Conservation (phyloP, 2,113 vertebrate genomes). For the Alectura lathami region DNA sequence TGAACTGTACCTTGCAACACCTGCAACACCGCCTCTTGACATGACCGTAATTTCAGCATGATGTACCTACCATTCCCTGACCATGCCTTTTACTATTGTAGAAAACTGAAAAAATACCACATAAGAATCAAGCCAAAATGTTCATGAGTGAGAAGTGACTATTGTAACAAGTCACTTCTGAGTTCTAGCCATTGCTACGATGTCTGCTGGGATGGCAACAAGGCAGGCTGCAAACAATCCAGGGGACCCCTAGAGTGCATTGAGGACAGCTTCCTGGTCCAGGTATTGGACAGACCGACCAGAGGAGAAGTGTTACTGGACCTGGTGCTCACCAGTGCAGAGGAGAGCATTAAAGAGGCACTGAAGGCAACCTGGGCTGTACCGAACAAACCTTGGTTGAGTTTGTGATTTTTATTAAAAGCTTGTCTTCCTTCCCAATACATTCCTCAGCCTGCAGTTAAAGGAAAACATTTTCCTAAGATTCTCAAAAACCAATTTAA, state of each 20-base stretch:
- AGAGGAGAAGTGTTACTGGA: too few species aligned
- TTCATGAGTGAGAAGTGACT: neutral
- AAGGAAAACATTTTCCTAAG: neutral
- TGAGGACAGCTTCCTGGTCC: too few species aligned
- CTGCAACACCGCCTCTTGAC: neutral
- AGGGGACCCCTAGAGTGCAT: too few species aligned
- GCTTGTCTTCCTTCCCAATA: neutral
- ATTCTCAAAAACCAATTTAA: neutral
- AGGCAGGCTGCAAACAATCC: too few species aligned
- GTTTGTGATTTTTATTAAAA: neutral
- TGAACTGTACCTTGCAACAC: neutral
- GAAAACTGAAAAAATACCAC: neutral
- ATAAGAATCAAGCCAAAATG: neutral
- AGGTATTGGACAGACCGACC: too few species aligned
- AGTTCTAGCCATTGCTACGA: neutral
- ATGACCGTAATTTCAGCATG: neutral
- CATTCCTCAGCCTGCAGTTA: neutral
- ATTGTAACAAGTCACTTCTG: neutral
- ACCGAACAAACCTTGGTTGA: too few species aligned
- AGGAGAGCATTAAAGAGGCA: too few species aligned
- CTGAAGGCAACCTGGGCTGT: too few species aligned
- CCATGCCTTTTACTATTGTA: fast-evolving
- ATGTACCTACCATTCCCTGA: neutral
- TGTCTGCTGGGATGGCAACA: too few species aligned
- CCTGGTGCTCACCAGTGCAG: too few species aligned